phyloP scores from a whole-genome alignment of 2,113 vertebrate genomes.

The Diphyllodes magnificus region DNA sequence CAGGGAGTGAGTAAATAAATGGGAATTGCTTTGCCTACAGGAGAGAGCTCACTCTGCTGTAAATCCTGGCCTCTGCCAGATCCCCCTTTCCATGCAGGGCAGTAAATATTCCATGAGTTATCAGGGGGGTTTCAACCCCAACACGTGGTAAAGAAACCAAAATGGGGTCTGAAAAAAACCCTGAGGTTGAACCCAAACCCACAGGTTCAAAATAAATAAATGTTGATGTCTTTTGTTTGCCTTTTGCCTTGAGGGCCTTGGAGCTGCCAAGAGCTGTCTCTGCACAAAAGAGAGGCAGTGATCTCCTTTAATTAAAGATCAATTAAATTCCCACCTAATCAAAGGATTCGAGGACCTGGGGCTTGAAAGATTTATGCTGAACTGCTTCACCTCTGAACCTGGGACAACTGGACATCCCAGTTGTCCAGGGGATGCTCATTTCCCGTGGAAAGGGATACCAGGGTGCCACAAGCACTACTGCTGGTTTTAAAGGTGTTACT shows the following conservation, averaged over 20 bases:
- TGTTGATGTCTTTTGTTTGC: background rate
- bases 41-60: background rate
- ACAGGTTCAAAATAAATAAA: background rate
- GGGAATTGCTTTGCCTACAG: slow-evolving; percentile 2
- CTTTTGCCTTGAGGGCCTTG: background rate
- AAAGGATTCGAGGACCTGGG: background rate
- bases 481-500: background rate
- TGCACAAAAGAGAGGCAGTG: background rate
- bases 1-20: background rate
- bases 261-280: background rate
- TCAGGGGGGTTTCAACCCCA: background rate
- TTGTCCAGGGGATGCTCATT: background rate
- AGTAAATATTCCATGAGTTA: background rate
- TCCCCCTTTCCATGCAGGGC: background rate
- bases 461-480: background rate
- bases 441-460: background rate
- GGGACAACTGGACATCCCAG: background rate
- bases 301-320: background rate
- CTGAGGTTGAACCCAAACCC: background rate
- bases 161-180: background rate
- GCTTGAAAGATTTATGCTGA: background rate
- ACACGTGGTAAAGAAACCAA: background rate
- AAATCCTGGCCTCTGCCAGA: background rate
- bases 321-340: background rate
- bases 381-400: background rate